These are phyloP conservation scores for Nasonovia ribisnigri DNA, from an alignment of 2,888 invertebrate species.

Conservation along the genomic window DNA sequence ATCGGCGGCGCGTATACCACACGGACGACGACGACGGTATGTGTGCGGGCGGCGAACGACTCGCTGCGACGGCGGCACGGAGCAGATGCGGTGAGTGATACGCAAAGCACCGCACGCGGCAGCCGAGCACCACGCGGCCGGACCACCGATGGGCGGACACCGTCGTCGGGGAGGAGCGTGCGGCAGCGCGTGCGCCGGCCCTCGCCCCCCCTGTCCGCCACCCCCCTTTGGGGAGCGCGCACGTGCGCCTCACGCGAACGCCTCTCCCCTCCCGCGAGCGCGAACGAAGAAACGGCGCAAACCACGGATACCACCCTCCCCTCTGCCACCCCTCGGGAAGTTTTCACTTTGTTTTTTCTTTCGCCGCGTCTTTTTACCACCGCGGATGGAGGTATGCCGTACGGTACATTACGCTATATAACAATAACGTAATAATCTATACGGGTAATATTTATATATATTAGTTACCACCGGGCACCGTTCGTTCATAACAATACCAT, in stretches of 20 bases:
- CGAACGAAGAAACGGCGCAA: neutral
- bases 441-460: neutral
- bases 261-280: neutral
- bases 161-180: conserved; percentile 50
- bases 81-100: conserved; percentile 25
- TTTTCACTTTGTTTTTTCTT: neutral
- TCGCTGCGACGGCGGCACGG: conserved; percentile 38
- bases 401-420: neutral
- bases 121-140: conserved; percentile 22
- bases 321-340: neutral
- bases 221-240: conserved; percentile 25
- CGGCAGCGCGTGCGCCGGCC: conserved; percentile 51
- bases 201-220: neutral
- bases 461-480: neutral
- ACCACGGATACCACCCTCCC: conserved; percentile 11
- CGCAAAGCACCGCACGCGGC: conserved; percentile 5
- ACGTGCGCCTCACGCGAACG: neutral
- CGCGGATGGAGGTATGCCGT: neutral
- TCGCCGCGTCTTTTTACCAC: neutral
- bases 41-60: conserved; percentile 41
- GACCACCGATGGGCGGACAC: conserved; percentile 50
- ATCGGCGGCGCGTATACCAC: neutral
- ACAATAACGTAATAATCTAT: neutral
- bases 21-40: conserved; percentile 28
- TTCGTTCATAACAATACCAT: neutral